These are phyloP conservation scores for Ptychobarbus kaznakovi DNA, from an alignment of 2,797 vertebrate species.

Conservation along the genomic window DNA sequence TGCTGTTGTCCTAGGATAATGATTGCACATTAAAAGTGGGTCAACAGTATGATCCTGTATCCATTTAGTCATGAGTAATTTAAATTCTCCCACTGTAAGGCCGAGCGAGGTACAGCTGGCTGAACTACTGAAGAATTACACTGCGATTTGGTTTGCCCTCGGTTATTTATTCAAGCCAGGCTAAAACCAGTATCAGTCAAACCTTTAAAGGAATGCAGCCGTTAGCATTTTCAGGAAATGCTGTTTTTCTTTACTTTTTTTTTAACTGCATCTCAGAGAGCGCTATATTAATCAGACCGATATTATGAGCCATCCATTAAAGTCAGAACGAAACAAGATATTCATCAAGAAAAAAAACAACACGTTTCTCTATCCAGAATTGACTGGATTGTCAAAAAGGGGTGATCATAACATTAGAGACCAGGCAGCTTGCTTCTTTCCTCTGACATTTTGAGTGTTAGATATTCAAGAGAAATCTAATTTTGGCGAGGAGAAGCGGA, in stretches of 20 bases:
- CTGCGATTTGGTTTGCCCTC: conserved; percentile 20
- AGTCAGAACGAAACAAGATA: conserved; percentile 17
- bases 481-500: not conserved
- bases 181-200: conserved; percentile 34
- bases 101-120: conserved; percentile 18
- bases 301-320: not conserved
- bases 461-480: conserved; percentile 10
- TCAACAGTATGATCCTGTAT: conserved; percentile 32
- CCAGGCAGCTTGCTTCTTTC: not conserved
- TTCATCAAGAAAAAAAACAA: not conserved
- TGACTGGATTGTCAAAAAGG: not conserved
- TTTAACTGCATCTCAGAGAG: not conserved
- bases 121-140: conserved; percentile 37
- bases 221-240: conserved; percentile 28
- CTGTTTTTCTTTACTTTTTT: not conserved
- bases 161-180: conserved; percentile 35
- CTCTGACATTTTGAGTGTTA: not conserved
- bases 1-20: conserved; percentile 5
- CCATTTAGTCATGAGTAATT: conserved; percentile 46
- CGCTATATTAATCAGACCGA: conserved; percentile 14
- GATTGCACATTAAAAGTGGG: conserved; percentile 27
- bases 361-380: not conserved
- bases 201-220: conserved; percentile 8
- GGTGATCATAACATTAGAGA: not conserved
- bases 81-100: conserved; percentile 30